Evolutionary conservation across 2,888 invertebrate species (phyloP), one percentile per base, ranked within the genome.

Genomic region (Drosophila pseudotakahashii): DNA sequence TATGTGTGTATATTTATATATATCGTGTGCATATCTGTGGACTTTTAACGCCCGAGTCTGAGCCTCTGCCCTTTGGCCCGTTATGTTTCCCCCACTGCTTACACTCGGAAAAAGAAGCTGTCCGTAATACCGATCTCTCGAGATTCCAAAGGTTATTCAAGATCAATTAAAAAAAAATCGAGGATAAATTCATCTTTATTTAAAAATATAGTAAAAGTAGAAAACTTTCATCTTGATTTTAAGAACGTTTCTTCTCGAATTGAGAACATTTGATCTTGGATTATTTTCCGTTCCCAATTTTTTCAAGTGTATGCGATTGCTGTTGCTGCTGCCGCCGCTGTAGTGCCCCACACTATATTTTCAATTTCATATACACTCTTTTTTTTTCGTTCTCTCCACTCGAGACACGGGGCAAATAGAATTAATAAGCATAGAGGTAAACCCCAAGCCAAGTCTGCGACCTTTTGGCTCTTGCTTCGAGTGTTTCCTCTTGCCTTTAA

Each of bases 381-480:
- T 10, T 16, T 34, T 34, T 41, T 36, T 37, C 16, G 6, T 19
- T 11, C 30, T 16, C 48, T 41, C 59, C 73, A 73, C 84, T 78
- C 59, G 71, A 79, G 72, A 72, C 62, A 58, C 48, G 10, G 50
- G 66, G 68, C 74, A 81, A 81, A 81, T 79, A 73, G 77, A 75
- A 85, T 75, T 85, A 85, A 81, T 81, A 73, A 73, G 72, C 78
- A 74, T 69, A 53, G 66, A 73, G 85, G 72, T 68, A 70, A 66
- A 67, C 73, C 80, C 32, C 57, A 70, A 67, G 64, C 60, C 69
- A 67, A 7, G 52, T 42, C 44, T 26, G n/a, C n/a, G 11, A 5
- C 36, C 34, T 10, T 23, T 7, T 30, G 3, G 30, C 4, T 19
- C 14, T 11, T 23, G 13, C 47, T n/a, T 52, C 7, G 37, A 26